These are phyloP conservation scores for Oscheius sp. DNA, from an alignment of 2,888 invertebrate species.

Conservation along the genomic window DNA sequence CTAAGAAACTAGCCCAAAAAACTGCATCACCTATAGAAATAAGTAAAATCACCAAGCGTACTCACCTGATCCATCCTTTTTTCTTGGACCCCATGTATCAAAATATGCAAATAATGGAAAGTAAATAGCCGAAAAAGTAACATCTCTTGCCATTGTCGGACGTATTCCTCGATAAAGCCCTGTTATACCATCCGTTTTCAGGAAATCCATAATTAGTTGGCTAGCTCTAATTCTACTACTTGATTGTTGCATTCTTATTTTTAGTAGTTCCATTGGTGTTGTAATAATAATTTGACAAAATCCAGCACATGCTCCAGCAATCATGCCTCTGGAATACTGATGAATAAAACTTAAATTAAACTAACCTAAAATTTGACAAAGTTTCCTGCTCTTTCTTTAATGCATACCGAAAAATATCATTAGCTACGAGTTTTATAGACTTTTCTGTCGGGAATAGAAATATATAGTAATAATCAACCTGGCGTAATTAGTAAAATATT, in stretches of 20 bases:
- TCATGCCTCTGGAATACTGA: constrained; percentile 75
- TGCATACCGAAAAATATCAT: constrained; percentile 91
- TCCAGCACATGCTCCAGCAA: constrained; percentile 91
- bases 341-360: neutral
- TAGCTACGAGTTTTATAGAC: constrained; percentile 95
- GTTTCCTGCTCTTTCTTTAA: constrained; percentile 73
- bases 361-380: constrained; percentile 31
- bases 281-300: constrained; percentile 95
- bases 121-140: constrained; percentile 77
- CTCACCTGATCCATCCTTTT: constrained; percentile 79
- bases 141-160: constrained; percentile 81
- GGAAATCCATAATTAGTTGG: constrained; percentile 71
- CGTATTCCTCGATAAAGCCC: constrained; percentile 91
- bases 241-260: constrained; percentile 89
- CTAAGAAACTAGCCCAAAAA: constrained; percentile 80
- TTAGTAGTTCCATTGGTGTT: constrained; percentile 97
- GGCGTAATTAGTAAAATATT: constrained; percentile 91
- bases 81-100: constrained; percentile 76
- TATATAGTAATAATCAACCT: neutral
- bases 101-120: constrained; percentile 95
- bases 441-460: constrained; percentile 81
- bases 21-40: constrained; percentile 75
- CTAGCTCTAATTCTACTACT: constrained; percentile 30
- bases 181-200: constrained; percentile 84
- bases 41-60: constrained; percentile 70